Evolutionary conservation across 2,888 invertebrate genomes (phyloP), one percentile per base, ranked within the genome.

Genomic region (Drosophila nigricruria): DNA sequence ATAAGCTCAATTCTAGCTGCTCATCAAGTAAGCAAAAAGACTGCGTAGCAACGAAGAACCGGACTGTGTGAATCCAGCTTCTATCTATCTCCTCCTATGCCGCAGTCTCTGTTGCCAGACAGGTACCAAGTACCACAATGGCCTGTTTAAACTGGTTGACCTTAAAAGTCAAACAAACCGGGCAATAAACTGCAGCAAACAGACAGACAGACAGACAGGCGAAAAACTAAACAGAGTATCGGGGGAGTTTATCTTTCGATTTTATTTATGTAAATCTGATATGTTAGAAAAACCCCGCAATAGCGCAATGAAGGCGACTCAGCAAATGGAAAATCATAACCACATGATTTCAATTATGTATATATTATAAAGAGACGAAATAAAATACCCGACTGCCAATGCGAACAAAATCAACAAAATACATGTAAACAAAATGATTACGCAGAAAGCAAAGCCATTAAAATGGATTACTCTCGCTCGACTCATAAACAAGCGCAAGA

Each of bases 371-470:
- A 16, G 12, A 45, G 16, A n/a, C n/a, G 16, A 56, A 42, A 64
- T 20, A 49, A 57, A 54, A 63, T 42, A 30, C 40, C 14, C 27
- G 20, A 25, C 34, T 36, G 43, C 20, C 47, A 52, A 58, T 52
- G 60, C 3, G 14, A 36, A 70, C 47, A 61, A 49, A 25, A 62
- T 58, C 56, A 79, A 72, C 36, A 64, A 61, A 59, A 70, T 67
- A 63, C 66, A 63, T 81, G 85, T 89, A 87, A 86, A 89, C 86
- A 86, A 68, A 86, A 86, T 89, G 82, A 86, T 86, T 89, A 81
- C 77, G 72, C 88, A 82, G 88, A 82, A 81, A 72, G 82, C 85
- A 85, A 80, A 79, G 70, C 59, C 63, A 56, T 56, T 68, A 54
- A 70, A 70, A 70, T 59, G 66, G 34, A 54, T 38, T 36, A 52